phyloP scores from a whole-genome alignment of 2,113 vertebrate species.

The Eulacestoma nigropectus region DNA sequence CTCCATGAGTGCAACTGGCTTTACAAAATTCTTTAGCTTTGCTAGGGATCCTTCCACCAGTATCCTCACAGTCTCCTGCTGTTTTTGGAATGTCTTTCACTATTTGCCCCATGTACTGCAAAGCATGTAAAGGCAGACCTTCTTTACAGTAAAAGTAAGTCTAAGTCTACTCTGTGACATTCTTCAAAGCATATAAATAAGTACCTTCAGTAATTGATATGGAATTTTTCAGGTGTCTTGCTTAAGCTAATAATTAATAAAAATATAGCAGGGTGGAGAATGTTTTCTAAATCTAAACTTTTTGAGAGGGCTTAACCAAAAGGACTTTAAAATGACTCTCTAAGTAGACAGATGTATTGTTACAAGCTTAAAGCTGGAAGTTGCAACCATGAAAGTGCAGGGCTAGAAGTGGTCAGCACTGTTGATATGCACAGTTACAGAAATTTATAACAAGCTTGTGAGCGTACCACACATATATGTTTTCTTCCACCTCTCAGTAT shows the following conservation, averaged over 20 bases:
- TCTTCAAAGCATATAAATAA: background rate
- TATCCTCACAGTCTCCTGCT: background rate
- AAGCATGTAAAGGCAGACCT: accelerated
- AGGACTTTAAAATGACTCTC: background rate
- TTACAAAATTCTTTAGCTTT: background rate
- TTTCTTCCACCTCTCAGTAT: background rate
- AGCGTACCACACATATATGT: accelerated
- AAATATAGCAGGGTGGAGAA: background rate
- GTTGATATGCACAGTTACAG: background rate
- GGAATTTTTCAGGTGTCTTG: background rate
- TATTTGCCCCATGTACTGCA: background rate
- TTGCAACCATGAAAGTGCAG: background rate
- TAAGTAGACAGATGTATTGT: background rate
- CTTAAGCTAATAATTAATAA: background rate
- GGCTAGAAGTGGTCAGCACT: background rate
- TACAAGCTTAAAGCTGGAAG: background rate
- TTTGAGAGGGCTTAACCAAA: background rate
- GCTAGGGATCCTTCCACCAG: background rate
- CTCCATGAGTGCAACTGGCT: background rate
- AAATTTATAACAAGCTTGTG: background rate
- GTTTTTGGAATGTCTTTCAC: background rate
- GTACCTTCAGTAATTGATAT: background rate
- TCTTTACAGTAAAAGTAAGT: background rate
- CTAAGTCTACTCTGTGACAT: background rate
- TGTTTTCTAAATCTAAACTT: background rate